phyloP scores from a whole-genome alignment of 2,888 invertebrate genomes.

The Corbicula japonica region DNA sequence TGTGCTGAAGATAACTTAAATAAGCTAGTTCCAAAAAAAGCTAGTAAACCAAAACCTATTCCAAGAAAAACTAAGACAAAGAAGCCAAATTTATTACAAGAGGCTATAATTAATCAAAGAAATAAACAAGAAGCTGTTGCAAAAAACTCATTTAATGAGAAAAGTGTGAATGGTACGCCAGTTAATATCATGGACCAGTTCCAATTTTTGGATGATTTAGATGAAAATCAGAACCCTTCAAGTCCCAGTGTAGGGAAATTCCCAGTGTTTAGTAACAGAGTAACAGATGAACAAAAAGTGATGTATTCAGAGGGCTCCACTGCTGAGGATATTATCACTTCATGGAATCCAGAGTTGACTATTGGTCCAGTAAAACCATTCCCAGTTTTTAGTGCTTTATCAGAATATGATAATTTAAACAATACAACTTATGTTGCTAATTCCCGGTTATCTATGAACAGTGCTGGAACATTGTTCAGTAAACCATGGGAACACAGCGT shows the following conservation, averaged over 20 bases:
- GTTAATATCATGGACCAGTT: slow-evolving; percentile 41
- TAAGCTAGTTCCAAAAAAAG: background rate
- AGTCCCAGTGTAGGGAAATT: slow-evolving; percentile 76
- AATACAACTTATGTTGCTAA: slow-evolving; percentile 65
- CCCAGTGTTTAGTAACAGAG: slow-evolving; percentile 73
- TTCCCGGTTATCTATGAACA: slow-evolving; percentile 71
- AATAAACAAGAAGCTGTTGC: slow-evolving; percentile 34
- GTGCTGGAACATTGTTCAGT: slow-evolving; percentile 93
- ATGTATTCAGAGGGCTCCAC: slow-evolving; percentile 84
- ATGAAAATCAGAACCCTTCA: slow-evolving; percentile 57
- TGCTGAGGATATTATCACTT: slow-evolving; percentile 86
- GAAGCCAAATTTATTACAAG: slow-evolving; percentile 38
- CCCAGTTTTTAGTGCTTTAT: slow-evolving; percentile 76
- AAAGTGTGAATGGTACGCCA: slow-evolving; percentile 6
- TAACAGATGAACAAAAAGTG: slow-evolving; percentile 47
- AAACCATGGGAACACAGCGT: slow-evolving; percentile 96
- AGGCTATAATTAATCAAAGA: slow-evolving; percentile 52
- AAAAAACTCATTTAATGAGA: slow-evolving; percentile 27
- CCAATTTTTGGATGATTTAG: slow-evolving; percentile 50
- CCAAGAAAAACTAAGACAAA: slow-evolving; percentile 51
- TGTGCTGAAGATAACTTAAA: background rate
- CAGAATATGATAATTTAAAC: slow-evolving; percentile 86
- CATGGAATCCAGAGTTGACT: slow-evolving; percentile 90
- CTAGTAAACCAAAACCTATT: slow-evolving; percentile 50
- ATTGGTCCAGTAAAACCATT: slow-evolving; percentile 88